phyloP scores from a whole-genome alignment of 1,140 invertebrate genomes.

The Oreohelix idahoensis region DNA sequence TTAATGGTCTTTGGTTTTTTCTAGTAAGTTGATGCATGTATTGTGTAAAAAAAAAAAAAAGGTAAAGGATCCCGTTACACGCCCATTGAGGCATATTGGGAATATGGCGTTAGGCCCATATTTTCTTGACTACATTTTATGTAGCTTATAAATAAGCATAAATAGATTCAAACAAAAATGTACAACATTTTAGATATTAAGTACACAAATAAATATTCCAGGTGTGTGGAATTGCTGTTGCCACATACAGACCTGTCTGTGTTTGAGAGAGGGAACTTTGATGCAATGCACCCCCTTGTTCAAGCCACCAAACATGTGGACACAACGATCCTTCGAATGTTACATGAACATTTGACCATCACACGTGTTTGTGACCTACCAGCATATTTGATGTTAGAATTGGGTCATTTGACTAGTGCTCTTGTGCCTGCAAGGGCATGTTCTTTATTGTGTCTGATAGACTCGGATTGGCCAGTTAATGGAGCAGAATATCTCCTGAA shows the following conservation, averaged over 20 bases:
- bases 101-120: too few species aligned
- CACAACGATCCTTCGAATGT: conserved; percentile 50
- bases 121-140: too few species aligned
- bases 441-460: conserved; percentile 53
- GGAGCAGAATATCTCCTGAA: conserved; percentile 51
- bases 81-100: too few species aligned
- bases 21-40: too few species aligned
- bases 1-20: too few species aligned
- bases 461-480: conserved; percentile 39
- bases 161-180: too few species aligned
- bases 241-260: conserved; percentile 53
- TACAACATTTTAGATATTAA: too few species aligned
- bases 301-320: conserved; percentile 46
- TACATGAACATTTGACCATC: conserved; percentile 47
- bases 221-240: conserved; percentile 57
- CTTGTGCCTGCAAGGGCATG: conserved; percentile 44
- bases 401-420: conserved; percentile 31
- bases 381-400: conserved; percentile 38
- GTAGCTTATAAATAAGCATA: too few species aligned
- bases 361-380: conserved; percentile 39
- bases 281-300: conserved; percentile 56
- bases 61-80: too few species aligned
- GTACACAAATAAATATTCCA: conserved; percentile 18
- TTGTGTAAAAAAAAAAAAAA: too few species aligned
- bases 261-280: conserved; percentile 46